Evolutionary conservation across 2,113 vertebrate genomes (phyloP), one percentile per base, ranked within the genome.

Genomic region (Orientallactaga bullata): DNA sequence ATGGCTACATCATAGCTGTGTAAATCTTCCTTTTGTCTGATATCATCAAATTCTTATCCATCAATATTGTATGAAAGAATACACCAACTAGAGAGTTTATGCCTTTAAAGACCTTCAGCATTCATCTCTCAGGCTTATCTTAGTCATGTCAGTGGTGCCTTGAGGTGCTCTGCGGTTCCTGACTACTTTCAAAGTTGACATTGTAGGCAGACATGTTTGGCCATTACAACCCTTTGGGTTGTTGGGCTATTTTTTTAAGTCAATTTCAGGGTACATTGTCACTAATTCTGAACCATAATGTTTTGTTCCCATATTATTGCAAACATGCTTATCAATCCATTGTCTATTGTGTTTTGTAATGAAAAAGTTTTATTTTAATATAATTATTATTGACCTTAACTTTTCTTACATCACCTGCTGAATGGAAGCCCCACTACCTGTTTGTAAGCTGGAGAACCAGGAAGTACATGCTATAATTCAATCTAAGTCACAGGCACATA

Each of bases 161-260:
- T 85, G 60, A 60, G 93, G 91, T 87, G 39, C 73, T 84, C 88
- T 60, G 35, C 26, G 82, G 77, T 95, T 91, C 39, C 32, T 60
- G 26, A 61, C 88, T 73, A 28, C 16, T 60, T 93, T 47, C 73
- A 26, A 88, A 51, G 12, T 35, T 79, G 66, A 78, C 4, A 32
- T 47, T 88, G 24, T 88, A 55, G 71, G 37, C 23, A 78, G 76
- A 87, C 28, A 68, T 68, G 66, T 68, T 58, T 85, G n/a, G 13
- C 7, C 71, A 74, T n/a, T n/a, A 55, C 69, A 68, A 47, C 74
- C 21, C 37, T 65, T 24, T 66, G 26, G 47, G 4, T 47, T 74
- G 1, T 88, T 68, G 23, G 24, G 12, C 35, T 78, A 15, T 58
- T 73, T 91, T 69, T 20, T 37, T n/a, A 61, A 87, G 8, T 18